Evolutionary conservation across 2,888 invertebrate genomes (phyloP), one percentile per base, ranked within the genome.

Genomic region (Caenorhabditis japonica): DNA sequence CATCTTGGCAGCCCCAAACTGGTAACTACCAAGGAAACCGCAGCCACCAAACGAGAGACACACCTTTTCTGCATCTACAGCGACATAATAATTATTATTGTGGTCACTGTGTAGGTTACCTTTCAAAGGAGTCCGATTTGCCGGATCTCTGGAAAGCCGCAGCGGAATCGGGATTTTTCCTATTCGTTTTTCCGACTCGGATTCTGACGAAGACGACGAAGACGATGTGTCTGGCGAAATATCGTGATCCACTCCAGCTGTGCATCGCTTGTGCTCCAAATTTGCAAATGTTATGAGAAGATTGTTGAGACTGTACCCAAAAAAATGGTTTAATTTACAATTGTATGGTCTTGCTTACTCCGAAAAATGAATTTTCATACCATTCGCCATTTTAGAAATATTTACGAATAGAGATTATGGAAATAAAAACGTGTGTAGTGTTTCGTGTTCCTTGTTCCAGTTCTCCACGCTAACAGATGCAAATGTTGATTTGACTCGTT

Each of bases 11-110:
- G 81, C 85, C 33, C 86, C 86, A 34, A 84, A 83, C 60, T 86
- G 84, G 58, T 86, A 86, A 10, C 75, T 72, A 39, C 84, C 84
- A 5, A 86, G 75, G 59, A 86, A 86, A 13, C 86, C 86, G 47
- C 85, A 85, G 7, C 85, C 86, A 41, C 81, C 79, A 15, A 84
- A 74, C 2, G 83, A 82, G 1, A 85, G 58, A 3, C 80, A 80
- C 21, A 83, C n/a, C 19, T 41, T 30, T 10, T 46, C 13, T 27
- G 75, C 55, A n/a, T 70, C 76, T 55, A 70, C 23, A 59, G 17
- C 17, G 4, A 41, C 5, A 7, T 30, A 30, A 7, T 30, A 10
- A 5, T 8, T 4, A 41, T n/a, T 41, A 17, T 41, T n/a, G 15
- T 41, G 15, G 8, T 41, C 41, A 41, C 4, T 41, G 3, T 41